Conservation (phyloP, 2,888 invertebrate genomes). For the Epicampocera succincta region DNA sequence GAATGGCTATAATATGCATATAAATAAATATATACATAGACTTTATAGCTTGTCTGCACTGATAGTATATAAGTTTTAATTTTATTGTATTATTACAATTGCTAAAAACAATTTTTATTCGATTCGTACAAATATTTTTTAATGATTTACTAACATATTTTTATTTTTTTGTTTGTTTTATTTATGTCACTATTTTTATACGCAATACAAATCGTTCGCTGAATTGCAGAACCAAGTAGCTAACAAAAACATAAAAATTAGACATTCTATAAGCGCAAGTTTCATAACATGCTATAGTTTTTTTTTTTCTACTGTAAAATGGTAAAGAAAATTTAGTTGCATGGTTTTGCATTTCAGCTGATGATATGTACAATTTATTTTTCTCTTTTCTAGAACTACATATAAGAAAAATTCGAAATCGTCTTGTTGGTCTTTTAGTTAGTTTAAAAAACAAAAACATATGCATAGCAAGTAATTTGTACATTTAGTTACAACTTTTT, state of each 20-base stretch:
- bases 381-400: neutral
- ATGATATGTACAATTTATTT: constrained; percentile 1
- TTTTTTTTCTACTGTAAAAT: no score
- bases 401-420: constrained; percentile 16
- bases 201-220: neutral
- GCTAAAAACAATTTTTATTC: constrained; percentile 45
- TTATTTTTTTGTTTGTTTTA: constrained; percentile 9
- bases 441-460: constrained; percentile 31
- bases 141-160: constrained; percentile 31
- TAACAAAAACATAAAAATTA: no score
- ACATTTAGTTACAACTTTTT: constrained; percentile 42
- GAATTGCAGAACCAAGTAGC: no score
- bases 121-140: constrained; percentile 67
- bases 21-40: no score
- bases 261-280: no score
- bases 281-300: no score
- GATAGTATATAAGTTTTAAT: constrained; percentile 27
- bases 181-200: constrained; percentile 3
- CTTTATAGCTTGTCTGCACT: constrained; percentile 35
- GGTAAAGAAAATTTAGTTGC: no score
- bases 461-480: constrained; percentile 22
- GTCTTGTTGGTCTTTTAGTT: constrained; percentile 24
- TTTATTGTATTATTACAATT: constrained; percentile 34
- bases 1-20: constrained; percentile 22
- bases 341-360: no score